Conservation (phyloP, 1,140 invertebrate species). For the Drosophila prosaltans region DNA sequence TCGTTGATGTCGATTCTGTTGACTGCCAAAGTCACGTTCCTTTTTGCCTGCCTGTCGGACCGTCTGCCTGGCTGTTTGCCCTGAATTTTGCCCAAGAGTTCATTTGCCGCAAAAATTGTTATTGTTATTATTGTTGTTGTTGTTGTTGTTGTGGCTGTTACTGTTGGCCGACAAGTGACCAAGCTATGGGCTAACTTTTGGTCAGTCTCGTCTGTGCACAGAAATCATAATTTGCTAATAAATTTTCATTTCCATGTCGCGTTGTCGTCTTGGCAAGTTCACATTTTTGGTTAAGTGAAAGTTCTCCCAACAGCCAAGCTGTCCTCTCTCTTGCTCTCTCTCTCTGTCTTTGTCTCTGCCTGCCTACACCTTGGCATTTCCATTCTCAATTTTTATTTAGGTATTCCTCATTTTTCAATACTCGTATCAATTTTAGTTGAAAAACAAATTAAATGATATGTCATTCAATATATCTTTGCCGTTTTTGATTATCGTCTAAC, state of each 20-base stretch:
- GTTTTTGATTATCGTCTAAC: conserved; percentile 29
- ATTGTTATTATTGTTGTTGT: not conserved
- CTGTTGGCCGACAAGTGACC: conserved; percentile 34
- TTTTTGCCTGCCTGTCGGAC: conserved; percentile 19
- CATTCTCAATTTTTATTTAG: not conserved
- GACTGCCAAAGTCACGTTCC: conserved; percentile 69
- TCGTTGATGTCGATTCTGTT: conserved; percentile 57
- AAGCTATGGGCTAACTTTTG: conserved; percentile 33
- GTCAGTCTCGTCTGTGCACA: conserved; percentile 46
- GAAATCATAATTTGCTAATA: conserved; percentile 80
- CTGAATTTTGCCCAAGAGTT: conserved; percentile 60
- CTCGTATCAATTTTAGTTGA: too few relatives aligned
- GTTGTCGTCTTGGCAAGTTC: conserved; percentile 37
- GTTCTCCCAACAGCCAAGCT: conserved; percentile 29
- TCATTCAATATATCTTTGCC: not conserved
- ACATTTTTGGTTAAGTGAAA: conserved; percentile 68
- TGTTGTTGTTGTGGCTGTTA: conserved; percentile 4
- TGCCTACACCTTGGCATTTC: not conserved
- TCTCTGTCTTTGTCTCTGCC: not conserved
- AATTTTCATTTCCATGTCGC: conserved; percentile 74
- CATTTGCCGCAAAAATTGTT: conserved; percentile 38
- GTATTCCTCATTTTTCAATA: too few relatives aligned
- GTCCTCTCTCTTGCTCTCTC: too few relatives aligned
- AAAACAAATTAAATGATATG: not conserved
- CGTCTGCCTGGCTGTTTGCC: conserved; percentile 40